These are phyloP conservation scores for Gambusia holbrooki DNA, from an alignment of 2,113 vertebrate genomes.

Conservation along the genomic window DNA sequence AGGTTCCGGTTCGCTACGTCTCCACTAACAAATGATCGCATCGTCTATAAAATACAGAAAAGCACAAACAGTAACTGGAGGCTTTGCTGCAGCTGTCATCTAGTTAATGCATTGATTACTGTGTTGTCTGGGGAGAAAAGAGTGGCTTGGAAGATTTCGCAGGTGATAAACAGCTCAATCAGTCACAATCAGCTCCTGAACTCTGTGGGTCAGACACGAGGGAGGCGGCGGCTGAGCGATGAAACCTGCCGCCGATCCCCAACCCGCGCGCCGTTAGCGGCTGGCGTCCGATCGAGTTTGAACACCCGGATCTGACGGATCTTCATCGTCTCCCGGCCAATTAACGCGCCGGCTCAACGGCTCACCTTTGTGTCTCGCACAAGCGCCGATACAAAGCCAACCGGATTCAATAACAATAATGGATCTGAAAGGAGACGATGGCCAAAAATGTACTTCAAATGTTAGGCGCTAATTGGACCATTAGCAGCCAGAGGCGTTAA, in stretches of 20 bases:
- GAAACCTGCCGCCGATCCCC: background rate
- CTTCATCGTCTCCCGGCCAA: slow-evolving; percentile 23
- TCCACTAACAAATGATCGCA: slow-evolving; percentile 20
- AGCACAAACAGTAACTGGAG: slow-evolving; percentile 2
- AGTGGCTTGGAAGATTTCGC: slow-evolving; percentile 24
- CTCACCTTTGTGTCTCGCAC: slow-evolving; percentile 55
- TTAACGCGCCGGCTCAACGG: slow-evolving; percentile 48
- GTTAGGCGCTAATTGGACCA: slow-evolving; percentile 69
- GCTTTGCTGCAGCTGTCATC: slow-evolving; percentile 12
- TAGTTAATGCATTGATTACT: slow-evolving; percentile 23
- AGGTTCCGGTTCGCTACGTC: background rate
- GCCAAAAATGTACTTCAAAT: slow-evolving; percentile 72
- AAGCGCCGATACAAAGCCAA: slow-evolving; percentile 58
- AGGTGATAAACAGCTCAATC: slow-evolving; percentile 30
- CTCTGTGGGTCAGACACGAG: slow-evolving; percentile 2
- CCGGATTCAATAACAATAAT: slow-evolving; percentile 70
- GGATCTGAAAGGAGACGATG: slow-evolving; percentile 60
- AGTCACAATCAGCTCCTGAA: slow-evolving; percentile 25
- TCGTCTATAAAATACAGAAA: slow-evolving; percentile 16
- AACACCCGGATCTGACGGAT: slow-evolving; percentile 20
- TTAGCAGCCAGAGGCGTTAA: slow-evolving; percentile 64
- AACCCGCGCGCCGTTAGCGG: background rate
- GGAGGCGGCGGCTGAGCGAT: slow-evolving; percentile 14
- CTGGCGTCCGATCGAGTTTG: slow-evolving; percentile 4
- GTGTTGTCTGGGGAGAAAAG: slow-evolving; percentile 10